phyloP scores from a whole-genome alignment of 2,888 invertebrate species.

The Cantharis nigra region DNA sequence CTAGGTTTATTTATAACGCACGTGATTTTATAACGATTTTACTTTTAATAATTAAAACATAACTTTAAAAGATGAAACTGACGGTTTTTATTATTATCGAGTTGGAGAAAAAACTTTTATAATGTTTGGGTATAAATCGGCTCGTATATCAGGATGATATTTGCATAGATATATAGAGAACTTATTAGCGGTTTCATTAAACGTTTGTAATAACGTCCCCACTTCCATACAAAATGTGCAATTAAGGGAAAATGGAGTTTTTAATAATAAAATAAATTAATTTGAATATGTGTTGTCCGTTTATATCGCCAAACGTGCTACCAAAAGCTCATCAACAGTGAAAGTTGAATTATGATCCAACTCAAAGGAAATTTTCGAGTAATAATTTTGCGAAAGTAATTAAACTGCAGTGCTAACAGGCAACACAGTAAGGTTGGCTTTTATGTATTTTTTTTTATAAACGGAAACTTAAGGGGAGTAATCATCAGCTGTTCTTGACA shows the following conservation, averaged over 20 bases:
- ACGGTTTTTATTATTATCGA: neutral
- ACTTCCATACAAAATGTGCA: slow-evolving; percentile 16
- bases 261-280: slow-evolving; percentile 26
- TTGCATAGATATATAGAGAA: slow-evolving; percentile 4
- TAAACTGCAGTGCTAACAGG: neutral
- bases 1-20: neutral
- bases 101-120: neutral
- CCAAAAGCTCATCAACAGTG: neutral
- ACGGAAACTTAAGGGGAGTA: too few relatives aligned
- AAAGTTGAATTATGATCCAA: neutral
- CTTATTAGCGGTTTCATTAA: slow-evolving; percentile 22
- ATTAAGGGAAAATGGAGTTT: slow-evolving; percentile 16
- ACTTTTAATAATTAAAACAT: neutral
- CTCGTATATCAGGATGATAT: neutral
- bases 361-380: neutral
- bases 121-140: neutral
- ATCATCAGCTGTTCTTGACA: too few relatives aligned
- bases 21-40: neutral
- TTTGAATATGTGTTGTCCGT: slow-evolving; percentile 2
- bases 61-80: neutral
- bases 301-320: neutral
- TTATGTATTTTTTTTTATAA: neutral
- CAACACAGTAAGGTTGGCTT: neutral
- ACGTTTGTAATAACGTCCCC: slow-evolving; percentile 10
- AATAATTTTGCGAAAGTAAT: neutral